Percentiles rank a stretch among this genome's conserved stretches.
Conservation (phyloP, 1,140 invertebrate genomes). For the Globodera rostochiensis region DNA sequence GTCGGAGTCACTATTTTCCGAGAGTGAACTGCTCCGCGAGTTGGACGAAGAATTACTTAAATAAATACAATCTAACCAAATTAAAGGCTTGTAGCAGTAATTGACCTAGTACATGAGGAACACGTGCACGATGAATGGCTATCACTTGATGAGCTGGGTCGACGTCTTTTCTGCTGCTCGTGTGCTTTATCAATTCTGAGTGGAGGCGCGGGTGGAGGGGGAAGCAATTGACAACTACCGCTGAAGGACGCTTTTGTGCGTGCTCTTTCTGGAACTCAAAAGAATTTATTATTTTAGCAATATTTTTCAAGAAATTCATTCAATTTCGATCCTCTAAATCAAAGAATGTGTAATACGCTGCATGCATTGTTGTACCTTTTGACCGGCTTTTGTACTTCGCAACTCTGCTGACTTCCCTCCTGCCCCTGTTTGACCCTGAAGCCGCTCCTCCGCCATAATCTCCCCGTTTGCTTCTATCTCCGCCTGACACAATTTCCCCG, state of each 20-base stretch:
- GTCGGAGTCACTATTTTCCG: constrained; percentile 3
- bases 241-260: neutral
- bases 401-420: neutral
- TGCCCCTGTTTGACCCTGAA: neutral
- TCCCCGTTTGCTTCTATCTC: neutral
- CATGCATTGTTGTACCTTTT: neutral
- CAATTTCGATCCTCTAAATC: no score
- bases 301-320: neutral
- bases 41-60: neutral
- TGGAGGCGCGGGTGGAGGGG: neutral
- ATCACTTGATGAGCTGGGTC: neutral
- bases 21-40: neutral
- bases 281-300: no score
- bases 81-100: neutral
- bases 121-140: neutral
- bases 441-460: neutral
- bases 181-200: neutral
- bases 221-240: neutral
- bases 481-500: neutral
- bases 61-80: neutral
- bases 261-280: neutral
- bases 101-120: neutral
- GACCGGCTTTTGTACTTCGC: neutral
- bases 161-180: neutral
- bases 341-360: no score